Evolutionary conservation across 2,888 invertebrate genomes (phyloP), one percentile per base, ranked within the genome.

Genomic region (Carterocephalus palaemon): DNA sequence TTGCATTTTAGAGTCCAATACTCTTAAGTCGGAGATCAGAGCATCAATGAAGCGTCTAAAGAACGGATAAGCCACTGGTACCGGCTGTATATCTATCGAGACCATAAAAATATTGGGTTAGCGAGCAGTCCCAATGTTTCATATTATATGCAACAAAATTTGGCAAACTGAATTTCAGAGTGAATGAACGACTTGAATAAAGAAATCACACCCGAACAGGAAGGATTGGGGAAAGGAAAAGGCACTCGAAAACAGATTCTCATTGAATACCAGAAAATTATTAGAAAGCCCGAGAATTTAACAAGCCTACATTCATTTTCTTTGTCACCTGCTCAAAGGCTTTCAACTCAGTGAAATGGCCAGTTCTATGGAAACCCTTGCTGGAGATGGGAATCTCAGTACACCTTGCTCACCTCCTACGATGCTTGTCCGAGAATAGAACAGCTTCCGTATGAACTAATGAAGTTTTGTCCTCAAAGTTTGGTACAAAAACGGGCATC

Each of bases 31-130:
- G 9, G 28, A 28, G 5, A 9, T 28, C 7, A 28, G 28, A 28
- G 28, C 28, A 1, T 41, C 48, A 9, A n/a, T n/a, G n/a, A n/a
- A n/a, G n/a, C n/a, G n/a, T n/a, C n/a, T n/a, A n/a, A n/a, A n/a
- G n/a, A n/a, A n/a, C n/a, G n/a, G n/a, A n/a, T n/a, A n/a, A n/a
- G n/a, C n/a, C n/a, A 42, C 39, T 4, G 47, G 48, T 1, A 13
- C 12, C 8, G 47, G 47, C 2, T 4, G 2, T 5, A 48, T 49
- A 5, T 47, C 52, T 0, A 48, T 50, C 1, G 48, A 48, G 24
- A 40, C 45, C 1, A 45, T 52, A 1, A 36, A 23, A 36, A 42
- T 48, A 1, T 17, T 24, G 26, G 46, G 40, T 15, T 48, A 47
- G 6, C 9, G n/a, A n/a, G n/a, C n/a, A n/a, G n/a, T n/a, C n/a